Evolutionary conservation across 2,113 vertebrate species (phyloP), one percentile per base, ranked within the genome.

Genomic region (Laterallus jamaicensis): DNA sequence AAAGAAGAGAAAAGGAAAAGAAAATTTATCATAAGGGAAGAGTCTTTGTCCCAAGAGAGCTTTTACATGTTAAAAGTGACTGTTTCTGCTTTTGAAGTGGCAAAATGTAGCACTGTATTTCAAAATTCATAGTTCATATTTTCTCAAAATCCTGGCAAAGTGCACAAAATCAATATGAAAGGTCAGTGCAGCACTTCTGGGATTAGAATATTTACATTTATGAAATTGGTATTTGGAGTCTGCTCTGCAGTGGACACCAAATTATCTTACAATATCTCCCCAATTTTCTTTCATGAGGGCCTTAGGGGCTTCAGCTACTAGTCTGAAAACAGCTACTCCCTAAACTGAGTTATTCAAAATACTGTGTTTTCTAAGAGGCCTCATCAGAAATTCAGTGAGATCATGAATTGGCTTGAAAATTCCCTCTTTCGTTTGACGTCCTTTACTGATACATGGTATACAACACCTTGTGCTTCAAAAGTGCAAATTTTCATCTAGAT

Each of bases 121-220:
- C 64, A 93, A 78, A 86, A 8, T 52, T 63, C 15, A 37, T 19
- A 32, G 31, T 52, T 91, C 44, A 42, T 59, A 54, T 67, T 86
- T 88, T 47, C 82, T 77, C 10, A 78, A 88, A 95, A 87, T 82
- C 37, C 31, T 75, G 12, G 24, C 5, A 88, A 93, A 92, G 49
- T 91, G 32, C 50, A 92, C 37, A 86, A 83, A 90, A 73, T 78
- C 18, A 2, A 28, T 62, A 70, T 26, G 25, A 70, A 81, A 92
- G 47, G 85, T 90, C 81, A 85, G 14, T 14, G 5, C 14, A 78
- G 35, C 16, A 58, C 24, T 69, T 70, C 56, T 81, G 73, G 76
- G 71, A 79, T 69, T 35, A 52, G 15, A 86, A 86, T 93, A 92
- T 92, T 93, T 95, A 68, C 54, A 58, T 84, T 91, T 85, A 71